Conservation (phyloP, 2,888 invertebrate genomes). For the Lydus trimaculatus region DNA sequence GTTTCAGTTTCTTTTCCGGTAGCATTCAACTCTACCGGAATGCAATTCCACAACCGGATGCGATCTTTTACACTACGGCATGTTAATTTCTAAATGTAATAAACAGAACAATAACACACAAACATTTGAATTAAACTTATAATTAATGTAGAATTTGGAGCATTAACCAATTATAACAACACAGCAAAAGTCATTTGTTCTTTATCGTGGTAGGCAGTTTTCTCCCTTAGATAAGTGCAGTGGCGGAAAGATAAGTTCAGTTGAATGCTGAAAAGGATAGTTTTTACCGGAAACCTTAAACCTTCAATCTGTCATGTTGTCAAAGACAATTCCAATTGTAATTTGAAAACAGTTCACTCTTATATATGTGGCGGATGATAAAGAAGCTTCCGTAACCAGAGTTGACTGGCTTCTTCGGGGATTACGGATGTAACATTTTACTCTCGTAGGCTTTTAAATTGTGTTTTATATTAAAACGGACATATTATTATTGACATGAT, state of each 20-base stretch:
- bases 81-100: background rate
- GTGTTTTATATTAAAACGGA: background rate
- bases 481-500: background rate
- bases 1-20: background rate
- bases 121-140: background rate
- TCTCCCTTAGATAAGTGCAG: background rate
- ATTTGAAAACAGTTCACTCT: conserved; percentile 1
- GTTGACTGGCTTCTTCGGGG: conserved; percentile 8
- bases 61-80: background rate
- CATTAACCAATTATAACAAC: background rate
- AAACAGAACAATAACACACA: background rate
- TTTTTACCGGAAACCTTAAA: background rate
- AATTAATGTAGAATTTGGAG: too few relatives aligned
- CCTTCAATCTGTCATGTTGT: conserved; percentile 9
- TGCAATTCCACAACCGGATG: background rate
- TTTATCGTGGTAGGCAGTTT: background rate
- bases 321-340: conserved; percentile 7
- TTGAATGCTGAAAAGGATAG: background rate
- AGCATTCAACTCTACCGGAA: background rate
- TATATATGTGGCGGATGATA: background rate
- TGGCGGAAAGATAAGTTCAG: background rate
- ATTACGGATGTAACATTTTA: background rate
- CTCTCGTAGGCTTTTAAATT: background rate
- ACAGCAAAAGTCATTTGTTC: background rate
- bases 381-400: background rate